Conservation (phyloP, 2,797 vertebrate species). For the Sebastes kiyomatsui region DNA sequence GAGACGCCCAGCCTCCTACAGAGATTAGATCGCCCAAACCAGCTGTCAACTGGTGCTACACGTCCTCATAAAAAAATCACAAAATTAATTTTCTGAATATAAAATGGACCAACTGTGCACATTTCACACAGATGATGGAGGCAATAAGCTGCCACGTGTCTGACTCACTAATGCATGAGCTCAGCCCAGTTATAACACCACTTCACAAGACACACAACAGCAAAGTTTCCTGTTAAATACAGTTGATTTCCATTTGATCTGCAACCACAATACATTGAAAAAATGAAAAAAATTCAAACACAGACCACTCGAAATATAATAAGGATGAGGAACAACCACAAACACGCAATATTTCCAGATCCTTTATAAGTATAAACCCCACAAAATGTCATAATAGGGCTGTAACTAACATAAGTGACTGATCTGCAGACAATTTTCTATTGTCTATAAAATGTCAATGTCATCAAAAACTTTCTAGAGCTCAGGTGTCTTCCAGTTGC, state of each 20-base stretch:
- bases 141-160: constrained; percentile 6
- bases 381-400: neutral
- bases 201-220: neutral
- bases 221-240: neutral
- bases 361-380: neutral
- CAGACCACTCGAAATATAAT: neutral
- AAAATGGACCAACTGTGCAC: constrained; percentile 8
- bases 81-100: neutral
- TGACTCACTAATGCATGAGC: neutral
- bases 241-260: neutral
- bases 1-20: constrained; percentile 8
- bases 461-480: neutral
- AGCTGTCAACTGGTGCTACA: constrained; percentile 17
- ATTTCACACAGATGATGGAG: constrained; percentile 9
- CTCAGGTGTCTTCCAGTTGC: neutral
- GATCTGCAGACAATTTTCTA: neutral
- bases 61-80: neutral
- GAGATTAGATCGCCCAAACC: constrained; percentile 15
- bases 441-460: neutral
- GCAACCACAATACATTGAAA: neutral
- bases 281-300: neutral
- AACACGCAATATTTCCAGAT: neutral
- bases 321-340: neutral
- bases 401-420: neutral
- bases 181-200: neutral